phyloP scores from a whole-genome alignment of 1,140 invertebrate genomes.

The Zaprionus davidi region DNA sequence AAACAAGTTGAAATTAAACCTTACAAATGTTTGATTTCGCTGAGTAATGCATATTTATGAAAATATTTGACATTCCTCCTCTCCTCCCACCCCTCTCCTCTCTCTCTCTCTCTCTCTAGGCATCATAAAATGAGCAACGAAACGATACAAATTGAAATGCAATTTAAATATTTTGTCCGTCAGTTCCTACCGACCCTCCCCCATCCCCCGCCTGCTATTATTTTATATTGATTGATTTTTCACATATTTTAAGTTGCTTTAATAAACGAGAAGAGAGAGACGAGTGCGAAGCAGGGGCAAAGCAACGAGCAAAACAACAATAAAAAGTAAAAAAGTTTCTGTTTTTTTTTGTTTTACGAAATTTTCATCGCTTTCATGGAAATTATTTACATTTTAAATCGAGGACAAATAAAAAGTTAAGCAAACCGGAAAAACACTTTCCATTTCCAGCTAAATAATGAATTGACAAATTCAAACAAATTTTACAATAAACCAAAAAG shows the following conservation, averaged over 20 bases:
- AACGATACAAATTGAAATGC: conserved; percentile 19
- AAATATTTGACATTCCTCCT: conserved; percentile 14
- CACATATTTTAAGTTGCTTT: conserved; percentile 24
- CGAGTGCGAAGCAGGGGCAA: not conserved
- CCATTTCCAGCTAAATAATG: conserved; percentile 33
- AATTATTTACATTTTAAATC: conserved; percentile 34
- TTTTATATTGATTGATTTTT: conserved; percentile 29
- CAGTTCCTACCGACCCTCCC: not conserved
- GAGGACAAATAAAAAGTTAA: conserved; percentile 21
- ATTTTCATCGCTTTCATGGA: conserved; percentile 25
- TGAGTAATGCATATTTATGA: conserved; percentile 8
- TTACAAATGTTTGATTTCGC: conserved; percentile 7
- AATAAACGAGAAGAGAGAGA: not conserved
- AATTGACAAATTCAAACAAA: conserved; percentile 30
- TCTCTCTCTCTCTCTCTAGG: not conserved
- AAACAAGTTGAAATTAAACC: not conserved
- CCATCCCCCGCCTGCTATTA: not conserved
- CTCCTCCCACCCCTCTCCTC: not conserved
- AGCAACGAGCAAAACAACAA: not conserved
- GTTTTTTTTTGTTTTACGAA: conserved; percentile 15
- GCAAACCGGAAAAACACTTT: conserved; percentile 35
- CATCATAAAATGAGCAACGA: not conserved
- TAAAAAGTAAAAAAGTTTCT: conserved; percentile 12
- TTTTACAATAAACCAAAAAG: not conserved
- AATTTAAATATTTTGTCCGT: conserved; percentile 25